These are phyloP conservation scores for Ctena decussata DNA, from an alignment of 2,888 invertebrate genomes.

Conservation along the genomic window DNA sequence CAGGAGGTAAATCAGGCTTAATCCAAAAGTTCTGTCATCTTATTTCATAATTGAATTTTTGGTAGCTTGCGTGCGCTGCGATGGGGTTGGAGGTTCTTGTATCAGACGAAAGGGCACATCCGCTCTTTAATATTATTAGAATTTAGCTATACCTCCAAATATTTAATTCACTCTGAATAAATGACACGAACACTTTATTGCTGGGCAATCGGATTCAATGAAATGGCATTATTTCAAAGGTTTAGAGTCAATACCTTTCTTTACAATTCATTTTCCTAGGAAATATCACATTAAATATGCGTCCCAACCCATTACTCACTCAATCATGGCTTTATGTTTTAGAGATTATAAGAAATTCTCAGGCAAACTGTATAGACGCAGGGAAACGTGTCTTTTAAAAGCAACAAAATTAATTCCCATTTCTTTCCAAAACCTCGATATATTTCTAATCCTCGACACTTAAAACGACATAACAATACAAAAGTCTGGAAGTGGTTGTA, in stretches of 20 bases:
- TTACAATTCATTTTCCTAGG: conserved; percentile 38
- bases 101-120: too few species aligned
- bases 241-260: conserved; percentile 43
- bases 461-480: conserved; percentile 39
- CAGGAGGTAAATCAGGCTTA: too few species aligned
- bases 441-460: conserved; percentile 47
- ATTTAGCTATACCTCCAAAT: too few species aligned
- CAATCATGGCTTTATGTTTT: conserved; percentile 59
- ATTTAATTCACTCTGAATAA: too few species aligned
- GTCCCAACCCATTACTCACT: conserved; percentile 54
- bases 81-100: too few species aligned
- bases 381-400: neutral
- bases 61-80: too few species aligned
- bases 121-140: too few species aligned
- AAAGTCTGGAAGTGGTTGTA: conserved; percentile 15
- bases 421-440: conserved; percentile 42
- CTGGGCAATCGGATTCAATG: neutral
- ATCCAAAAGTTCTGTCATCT: too few species aligned
- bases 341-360: conserved; percentile 58
- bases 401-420: conserved; percentile 19
- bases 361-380: neutral
- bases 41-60: too few species aligned
- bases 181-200: too few species aligned
- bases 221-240: neutral
- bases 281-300: conserved; percentile 48